Evolutionary conservation across 2,797 vertebrate genomes (phyloP), one percentile per base, ranked within the genome.

Genomic region (Danio tinwini): DNA sequence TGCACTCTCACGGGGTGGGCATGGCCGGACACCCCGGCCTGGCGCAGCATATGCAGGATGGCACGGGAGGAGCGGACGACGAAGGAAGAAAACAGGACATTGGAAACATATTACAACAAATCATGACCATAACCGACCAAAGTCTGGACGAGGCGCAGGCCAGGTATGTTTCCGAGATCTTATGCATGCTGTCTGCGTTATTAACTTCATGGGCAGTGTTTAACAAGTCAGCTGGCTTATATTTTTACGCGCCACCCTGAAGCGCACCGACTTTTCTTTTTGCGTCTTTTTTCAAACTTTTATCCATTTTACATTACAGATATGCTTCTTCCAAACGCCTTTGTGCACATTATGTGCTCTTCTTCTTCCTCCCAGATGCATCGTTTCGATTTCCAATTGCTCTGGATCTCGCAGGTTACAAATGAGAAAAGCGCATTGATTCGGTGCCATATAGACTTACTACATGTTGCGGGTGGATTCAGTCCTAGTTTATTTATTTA

Each of bases 61-160:
- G 95, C 87, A 93, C 91, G 82, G 96, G 93, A 84, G 96, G 91
- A 82, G 86, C 93, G 82, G 96, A 98, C 93, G 95, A 93, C 84
- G 97, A 97, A 87, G 96, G 95, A 65, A 93, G 97, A 68, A 98
- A 98, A 86, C 97, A 98, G 93, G 97, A 98, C 95, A 98, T 98
- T 88, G 97, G 97, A 92, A 97, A 98, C 95, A 98, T 98, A 92
- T 94, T 98, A 91, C 97, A 98, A 93, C 97, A 98, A 89, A 98
- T 98, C 78, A 98, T 98, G 97, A 98, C 97, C 94, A 98, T 98
- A 93, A 98, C 97, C 68, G 97, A 98, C 87, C 97, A 98, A 92
- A 98, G 97, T 93, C 94, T 98, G 95, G 97, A 98, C 83, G 97
- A 98, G 90, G 97, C 97, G 68, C 97, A 98, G 92, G 97, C 97